Percentiles rank a stretch among this genome's conserved stretches.
These are phyloP conservation scores for Bufo gargarizans DNA, from an alignment of 2,113 vertebrate genomes.

Conservation along the genomic window DNA sequence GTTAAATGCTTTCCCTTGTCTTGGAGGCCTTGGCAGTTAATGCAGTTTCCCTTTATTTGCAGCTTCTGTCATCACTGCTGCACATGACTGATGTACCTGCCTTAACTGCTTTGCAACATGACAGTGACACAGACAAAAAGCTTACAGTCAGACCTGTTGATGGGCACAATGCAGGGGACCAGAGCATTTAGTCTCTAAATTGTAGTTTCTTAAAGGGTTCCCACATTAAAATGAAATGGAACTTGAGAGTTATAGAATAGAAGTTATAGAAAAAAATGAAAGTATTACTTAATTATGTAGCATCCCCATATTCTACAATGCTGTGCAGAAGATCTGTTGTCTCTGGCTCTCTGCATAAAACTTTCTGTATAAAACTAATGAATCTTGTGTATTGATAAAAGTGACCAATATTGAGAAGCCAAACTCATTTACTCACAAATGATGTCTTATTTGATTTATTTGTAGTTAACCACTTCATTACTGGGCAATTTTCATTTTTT, in stretches of 20 bases:
- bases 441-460: no score
- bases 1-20: constrained; percentile 66
- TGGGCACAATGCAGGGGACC: constrained; percentile 52
- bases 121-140: constrained; percentile 68
- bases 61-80: constrained; percentile 64
- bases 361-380: no score
- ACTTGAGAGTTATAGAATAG: neutral
- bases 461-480: no score
- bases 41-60: constrained; percentile 65
- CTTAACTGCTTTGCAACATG: constrained; percentile 65
- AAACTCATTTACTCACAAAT: no score
- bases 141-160: constrained; percentile 63
- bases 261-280: neutral
- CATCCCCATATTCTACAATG: neutral
- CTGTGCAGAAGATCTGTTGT: neutral
- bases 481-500: no score
- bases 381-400: no score
- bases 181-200: neutral
- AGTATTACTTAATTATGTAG: neutral
- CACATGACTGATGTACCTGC: constrained; percentile 67
- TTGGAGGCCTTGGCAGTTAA: constrained; percentile 66
- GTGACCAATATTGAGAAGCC: no score
- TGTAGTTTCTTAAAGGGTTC: neutral
- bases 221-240: neutral
- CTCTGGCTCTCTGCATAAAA: no score